Evolutionary conservation across 2,113 vertebrate genomes (phyloP), one percentile per base, ranked within the genome.

Genomic region (Garra rufa): DNA sequence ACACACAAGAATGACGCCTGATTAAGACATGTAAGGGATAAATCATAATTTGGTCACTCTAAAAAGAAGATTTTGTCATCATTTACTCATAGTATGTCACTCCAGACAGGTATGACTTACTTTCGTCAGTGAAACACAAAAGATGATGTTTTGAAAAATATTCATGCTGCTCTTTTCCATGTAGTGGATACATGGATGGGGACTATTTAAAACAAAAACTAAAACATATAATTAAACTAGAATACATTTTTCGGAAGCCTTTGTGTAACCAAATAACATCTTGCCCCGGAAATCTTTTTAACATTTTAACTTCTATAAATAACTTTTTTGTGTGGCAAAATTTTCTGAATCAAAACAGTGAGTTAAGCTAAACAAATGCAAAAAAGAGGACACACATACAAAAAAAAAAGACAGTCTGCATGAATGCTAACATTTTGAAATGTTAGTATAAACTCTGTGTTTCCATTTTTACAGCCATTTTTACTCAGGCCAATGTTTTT

Each of bases 401-500:
- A 8, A n/a, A 74, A 24, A 52, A 67, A 15, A 70, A 55, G 30
- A 7, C 59, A 55, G 26, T 48, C 19, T 4, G 43, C 11, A 21
- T 43, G 14, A 69, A 63, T 52, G 26, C 21, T 15, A 70, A n/a
- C 52, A 41, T 38, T 70, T 55, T 80, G 11, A 67, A 81, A 69
- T 74, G 81, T 17, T 24, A 50, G 34, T 81, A 50, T 71, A 52
- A 67, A 91, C 81, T 73, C 41, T 21, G 89, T 90, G 89, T 88
- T 93, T 92, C 92, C 89, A 86, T 92, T 93, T 90, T 85, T 85
- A 90, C 75, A 70, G 89, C 89, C 90, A 90, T 94, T 93, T 93
- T 92, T 90, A 91, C 89, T 89, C 85, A 4, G 84, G 91, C 92
- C 93, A 92, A 91, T 92, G 93, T 94, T 94, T 93, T 91, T 92